A percentile compares a stretch with the other conserved stretches of the same genome.
These are phyloP conservation scores for Drosophila aldrichi DNA, from an alignment of 2,888 invertebrate species.

Conservation along the genomic window DNA sequence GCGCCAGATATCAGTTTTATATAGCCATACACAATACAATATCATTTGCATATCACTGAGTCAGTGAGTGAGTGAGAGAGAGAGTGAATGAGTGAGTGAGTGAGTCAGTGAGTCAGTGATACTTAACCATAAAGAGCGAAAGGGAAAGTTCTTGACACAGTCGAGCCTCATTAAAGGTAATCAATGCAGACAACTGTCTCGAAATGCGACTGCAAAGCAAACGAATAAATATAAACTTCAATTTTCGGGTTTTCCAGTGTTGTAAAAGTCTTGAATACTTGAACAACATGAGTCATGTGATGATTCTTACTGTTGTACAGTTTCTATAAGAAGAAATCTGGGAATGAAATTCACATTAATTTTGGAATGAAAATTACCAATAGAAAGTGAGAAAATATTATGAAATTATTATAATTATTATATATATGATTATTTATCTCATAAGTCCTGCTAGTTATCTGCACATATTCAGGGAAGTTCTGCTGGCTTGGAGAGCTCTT, in stretches of 20 bases:
- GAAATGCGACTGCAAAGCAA: constrained; percentile 2
- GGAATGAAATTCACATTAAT: no score
- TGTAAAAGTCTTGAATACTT: neutral
- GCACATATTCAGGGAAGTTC: no score
- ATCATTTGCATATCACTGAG: constrained; percentile 71
- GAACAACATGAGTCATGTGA: no score
- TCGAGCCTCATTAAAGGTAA: constrained; percentile 29
- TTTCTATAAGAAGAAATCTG: no score
- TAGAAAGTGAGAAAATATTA: no score
- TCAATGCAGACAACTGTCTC: constrained; percentile 9
- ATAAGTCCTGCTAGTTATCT: no score
- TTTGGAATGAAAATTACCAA: no score
- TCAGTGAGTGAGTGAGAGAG: constrained; percentile 23
- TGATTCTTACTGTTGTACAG: no score
- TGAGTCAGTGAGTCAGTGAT: constrained; percentile 8
- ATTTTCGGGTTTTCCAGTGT: neutral
- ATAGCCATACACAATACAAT: constrained; percentile 67
- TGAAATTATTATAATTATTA: no score
- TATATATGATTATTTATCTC: no score
- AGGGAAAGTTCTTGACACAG: constrained; percentile 9
- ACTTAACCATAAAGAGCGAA: constrained; percentile 8
- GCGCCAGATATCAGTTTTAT: constrained; percentile 77
- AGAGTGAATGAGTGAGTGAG: constrained; percentile 16
- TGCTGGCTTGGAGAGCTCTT: no score
- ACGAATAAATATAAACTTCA: neutral